Evolutionary conservation across 2,113 vertebrate species (phyloP).

Genomic region (Pseudolaguvia tuberculata): DNA sequence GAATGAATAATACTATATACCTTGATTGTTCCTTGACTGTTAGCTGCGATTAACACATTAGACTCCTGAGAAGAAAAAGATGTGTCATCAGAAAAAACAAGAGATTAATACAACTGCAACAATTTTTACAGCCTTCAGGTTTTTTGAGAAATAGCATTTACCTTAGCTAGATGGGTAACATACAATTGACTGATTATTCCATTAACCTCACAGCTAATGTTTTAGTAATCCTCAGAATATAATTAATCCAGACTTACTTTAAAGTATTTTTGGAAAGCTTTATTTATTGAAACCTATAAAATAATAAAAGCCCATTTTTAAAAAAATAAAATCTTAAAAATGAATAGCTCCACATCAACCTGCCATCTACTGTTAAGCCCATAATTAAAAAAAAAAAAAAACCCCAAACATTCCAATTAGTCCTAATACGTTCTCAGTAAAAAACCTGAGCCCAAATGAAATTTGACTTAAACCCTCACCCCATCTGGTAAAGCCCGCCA

Average conservation of each 20-base stretch:
- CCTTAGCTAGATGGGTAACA: not conserved
- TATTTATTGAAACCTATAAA: not conserved
- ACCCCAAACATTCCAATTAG: not conserved
- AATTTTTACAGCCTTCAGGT: not conserved
- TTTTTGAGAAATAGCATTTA: not conserved
- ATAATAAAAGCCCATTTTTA: not conserved
- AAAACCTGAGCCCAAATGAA: not conserved
- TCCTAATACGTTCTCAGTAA: too few species aligned
- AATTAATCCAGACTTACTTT: too few species aligned
- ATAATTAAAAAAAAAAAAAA: not conserved
- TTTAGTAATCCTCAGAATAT: not conserved
- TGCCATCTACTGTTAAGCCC: not conserved
- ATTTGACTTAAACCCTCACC: conserved; percentile 68
- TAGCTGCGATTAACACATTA: conserved; percentile 97
- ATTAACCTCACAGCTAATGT: not conserved
- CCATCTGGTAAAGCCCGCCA: conserved; percentile 95
- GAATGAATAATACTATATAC: too few species aligned
- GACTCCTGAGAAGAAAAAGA: conserved; percentile 76
- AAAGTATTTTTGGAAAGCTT: too few species aligned
- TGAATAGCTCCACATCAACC: not conserved
- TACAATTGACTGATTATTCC: not conserved
- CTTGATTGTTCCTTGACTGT: conserved; percentile 99
- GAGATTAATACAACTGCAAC: not conserved
- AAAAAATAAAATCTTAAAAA: not conserved
- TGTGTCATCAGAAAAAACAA: not conserved